phyloP scores from a whole-genome alignment of 2,113 vertebrate species.

The Pan troglodytes region DNA sequence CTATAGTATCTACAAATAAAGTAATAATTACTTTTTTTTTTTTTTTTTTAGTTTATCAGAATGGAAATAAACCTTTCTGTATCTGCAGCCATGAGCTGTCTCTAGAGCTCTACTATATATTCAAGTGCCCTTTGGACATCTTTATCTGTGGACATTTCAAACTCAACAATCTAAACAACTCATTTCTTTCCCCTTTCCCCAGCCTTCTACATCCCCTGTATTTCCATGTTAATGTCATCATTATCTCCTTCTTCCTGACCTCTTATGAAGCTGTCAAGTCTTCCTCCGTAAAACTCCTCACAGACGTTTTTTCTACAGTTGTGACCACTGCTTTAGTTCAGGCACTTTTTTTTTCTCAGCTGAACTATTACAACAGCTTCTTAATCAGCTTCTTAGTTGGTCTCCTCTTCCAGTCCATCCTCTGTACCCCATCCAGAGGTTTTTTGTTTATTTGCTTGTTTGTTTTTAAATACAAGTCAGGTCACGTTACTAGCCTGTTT shows the following conservation, averaged over 20 bases:
- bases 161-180: background rate
- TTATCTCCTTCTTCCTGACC: background rate
- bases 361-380: background rate
- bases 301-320: background rate
- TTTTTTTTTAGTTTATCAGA: background rate
- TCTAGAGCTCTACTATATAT: background rate
- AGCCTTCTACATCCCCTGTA: background rate
- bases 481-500: background rate
- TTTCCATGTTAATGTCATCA: background rate
- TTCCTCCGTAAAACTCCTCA: background rate
- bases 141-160: background rate
- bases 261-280: background rate
- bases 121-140: background rate
- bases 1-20: slow-evolving; percentile 32
- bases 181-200: background rate
- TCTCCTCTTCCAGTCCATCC: background rate
- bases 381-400: background rate
- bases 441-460: background rate
- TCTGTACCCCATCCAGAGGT: background rate
- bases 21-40: background rate
- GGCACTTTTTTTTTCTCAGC: background rate
- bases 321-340: background rate
- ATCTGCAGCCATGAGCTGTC: background rate
- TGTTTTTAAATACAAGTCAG: background rate
- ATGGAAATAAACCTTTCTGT: background rate